A percentile compares a stretch with the other conserved stretches of the same genome.
These are phyloP conservation scores for Thymelicus lineola DNA, from an alignment of 2,888 invertebrate species.

Conservation along the genomic window DNA sequence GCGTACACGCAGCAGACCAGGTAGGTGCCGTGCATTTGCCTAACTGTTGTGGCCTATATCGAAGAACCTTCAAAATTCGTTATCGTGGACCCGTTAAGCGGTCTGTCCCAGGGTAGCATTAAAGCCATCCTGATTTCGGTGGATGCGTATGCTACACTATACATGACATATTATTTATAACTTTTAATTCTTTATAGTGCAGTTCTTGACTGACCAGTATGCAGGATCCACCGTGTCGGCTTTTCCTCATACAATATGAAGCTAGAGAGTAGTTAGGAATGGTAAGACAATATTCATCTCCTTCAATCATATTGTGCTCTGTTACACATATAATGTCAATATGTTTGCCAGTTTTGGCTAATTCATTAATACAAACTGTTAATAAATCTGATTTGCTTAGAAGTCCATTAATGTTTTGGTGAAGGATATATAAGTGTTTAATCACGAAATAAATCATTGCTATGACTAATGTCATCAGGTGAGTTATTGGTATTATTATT, in stretches of 20 bases:
- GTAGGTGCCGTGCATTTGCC: too few species aligned
- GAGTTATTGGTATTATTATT: too few species aligned
- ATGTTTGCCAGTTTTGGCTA: neutral
- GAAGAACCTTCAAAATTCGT: too few species aligned
- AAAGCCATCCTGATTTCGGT: too few species aligned
- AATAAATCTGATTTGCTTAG: neutral
- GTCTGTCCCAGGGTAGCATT: too few species aligned
- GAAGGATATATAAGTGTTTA: neutral
- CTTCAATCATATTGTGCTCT: too few species aligned
- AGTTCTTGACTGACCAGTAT: neutral
- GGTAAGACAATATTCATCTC: neutral
- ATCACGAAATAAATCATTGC: constrained; percentile 1
- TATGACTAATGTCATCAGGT: too few species aligned
- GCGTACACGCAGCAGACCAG: too few species aligned
- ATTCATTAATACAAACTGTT: neutral
- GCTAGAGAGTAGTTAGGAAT: neutral
- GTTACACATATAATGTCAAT: constrained; percentile 1
- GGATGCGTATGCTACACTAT: too few species aligned
- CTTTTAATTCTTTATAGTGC: neutral
- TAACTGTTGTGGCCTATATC: too few species aligned
- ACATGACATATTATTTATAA: neutral
- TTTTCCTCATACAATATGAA: neutral
- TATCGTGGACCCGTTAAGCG: too few species aligned
- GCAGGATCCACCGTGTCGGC: neutral
- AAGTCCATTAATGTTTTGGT: neutral